Base-by-base conservation (phyloP, 2,888 invertebrate species). In the Aphodius sticticus region DNA sequence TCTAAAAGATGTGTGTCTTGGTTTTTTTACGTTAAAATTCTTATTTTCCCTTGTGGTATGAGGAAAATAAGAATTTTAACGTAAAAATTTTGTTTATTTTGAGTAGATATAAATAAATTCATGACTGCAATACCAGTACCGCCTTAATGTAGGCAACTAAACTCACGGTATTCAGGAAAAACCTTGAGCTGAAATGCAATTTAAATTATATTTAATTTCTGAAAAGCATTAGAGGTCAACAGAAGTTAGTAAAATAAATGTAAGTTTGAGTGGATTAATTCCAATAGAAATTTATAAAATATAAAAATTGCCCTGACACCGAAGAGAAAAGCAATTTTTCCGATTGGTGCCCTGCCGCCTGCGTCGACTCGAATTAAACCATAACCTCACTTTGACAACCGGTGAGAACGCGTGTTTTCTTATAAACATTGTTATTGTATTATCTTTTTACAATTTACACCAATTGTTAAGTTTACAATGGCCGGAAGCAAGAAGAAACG, bases 401-500 rank as follows among this genome's bases (percentile, higher is more conserved):
- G 74, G 37, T 35, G 74, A 35, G 35, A 14, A 36, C 74, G 37
- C 74, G 36, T 74, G 74, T 36, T 74, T 14, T n/a, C 53, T 9
- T 53, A 7, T 53, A 9, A 26, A 53, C 53, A 53, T 7, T 53
- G 12, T 53, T 53, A 53, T 53, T 53, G 53, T 53, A 12, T 53
- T 53, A 53, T 53, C 53, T 9, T 53, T 9, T 3, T 53, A 53
- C 53, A 53, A 53, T 53, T 53, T 1, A 53, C 53, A 12, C 53
- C 4, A 53, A 1, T 53, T 26, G 9, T 9, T 1, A n/a, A 69
- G 26, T 12, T 38, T 78, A 80, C 80, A 82, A 88, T 88, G 88
- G 87, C 87, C 16, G 87, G 87, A 26, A 84, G 87, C 16, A 83
- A 81, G 6, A 88, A 88, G 78, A 86, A 86, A 82, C 82, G 83